Evolutionary conservation across 2,888 invertebrate species (phyloP), one percentile per base, ranked within the genome.

Genomic region (Drosophila rubida): DNA sequence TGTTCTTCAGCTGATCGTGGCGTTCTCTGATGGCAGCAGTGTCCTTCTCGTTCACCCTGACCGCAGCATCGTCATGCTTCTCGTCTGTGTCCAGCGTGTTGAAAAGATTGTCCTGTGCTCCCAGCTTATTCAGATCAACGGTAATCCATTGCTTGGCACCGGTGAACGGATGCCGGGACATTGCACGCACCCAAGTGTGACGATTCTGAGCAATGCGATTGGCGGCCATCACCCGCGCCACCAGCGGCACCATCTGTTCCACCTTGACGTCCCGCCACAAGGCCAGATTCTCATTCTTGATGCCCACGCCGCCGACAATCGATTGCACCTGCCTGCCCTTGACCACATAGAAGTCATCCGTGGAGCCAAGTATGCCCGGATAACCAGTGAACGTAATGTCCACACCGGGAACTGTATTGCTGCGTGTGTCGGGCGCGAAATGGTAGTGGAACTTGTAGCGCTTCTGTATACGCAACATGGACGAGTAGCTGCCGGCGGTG

Each of bases 101-200:
- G 49, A 87, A 90, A 7, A 86, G 79, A 65, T 79, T 80, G 42
- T 82, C 86, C 62, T 83, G 77, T 7, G 77, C 66, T 1, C 88
- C 89, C 25, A 92, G 71, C 63, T 93, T 93, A 50, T 94, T 94
- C 86, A 95, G 95, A 90, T 97, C 96, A 0, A 97, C 93, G 4
- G 96, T 93, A 79, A 97, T 94, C 97, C 97, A 98, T 90, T 98
- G 97, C 88, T 97, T 96, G 90, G 95, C 95, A 64, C 96, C 96
- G 42, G 96, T 96, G 13, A 95, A 96, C 30, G 96, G 96, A 92
- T 96, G 95, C 6, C 92, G 92, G 0, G 94, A 93, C 84, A 97
- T 94, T 1, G 94, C 91, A 41, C 94, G 93, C 0, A 95, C 94
- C 98, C 98, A 98, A 4, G 94, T 93, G 59, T 93, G 93, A 1